phyloP scores from a whole-genome alignment of 1,140 invertebrate species.

The Atta texana region DNA sequence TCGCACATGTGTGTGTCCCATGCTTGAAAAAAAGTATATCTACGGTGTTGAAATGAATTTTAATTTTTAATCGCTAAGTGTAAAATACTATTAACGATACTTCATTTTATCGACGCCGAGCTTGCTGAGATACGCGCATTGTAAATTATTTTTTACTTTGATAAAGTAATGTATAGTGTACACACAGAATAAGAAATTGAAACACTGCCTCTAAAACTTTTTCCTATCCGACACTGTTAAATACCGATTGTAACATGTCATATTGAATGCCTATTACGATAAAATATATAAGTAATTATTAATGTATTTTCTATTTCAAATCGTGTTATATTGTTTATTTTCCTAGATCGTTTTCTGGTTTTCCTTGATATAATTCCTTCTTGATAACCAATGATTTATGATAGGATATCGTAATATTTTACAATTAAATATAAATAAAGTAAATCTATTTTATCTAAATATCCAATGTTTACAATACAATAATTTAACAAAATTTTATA shows the following conservation, averaged over 20 bases:
- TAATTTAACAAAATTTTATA: background rate
- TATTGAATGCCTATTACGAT: constrained; percentile 58
- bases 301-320: constrained; percentile 60
- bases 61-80: constrained; percentile 15
- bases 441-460: background rate
- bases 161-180: constrained; percentile 60
- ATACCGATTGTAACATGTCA: constrained; percentile 51
- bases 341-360: constrained; percentile 7
- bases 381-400: background rate
- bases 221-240: constrained; percentile 58
- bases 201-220: constrained; percentile 62
- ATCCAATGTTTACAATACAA: background rate
- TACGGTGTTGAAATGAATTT: background rate
- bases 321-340: constrained; percentile 8
- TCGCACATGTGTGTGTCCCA: background rate
- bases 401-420: background rate
- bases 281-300: constrained; percentile 63
- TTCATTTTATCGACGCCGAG: constrained; percentile 17
- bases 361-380: background rate
- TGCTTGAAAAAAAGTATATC: constrained; percentile 4
- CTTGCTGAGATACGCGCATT: constrained; percentile 34
- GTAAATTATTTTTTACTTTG: constrained; percentile 59
- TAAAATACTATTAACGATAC: constrained; percentile 4
- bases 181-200: constrained; percentile 31
- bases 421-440: background rate